Evolutionary conservation across 2,797 vertebrate species (phyloP).

Genomic region (Phaenicophaeus curvirostris): DNA sequence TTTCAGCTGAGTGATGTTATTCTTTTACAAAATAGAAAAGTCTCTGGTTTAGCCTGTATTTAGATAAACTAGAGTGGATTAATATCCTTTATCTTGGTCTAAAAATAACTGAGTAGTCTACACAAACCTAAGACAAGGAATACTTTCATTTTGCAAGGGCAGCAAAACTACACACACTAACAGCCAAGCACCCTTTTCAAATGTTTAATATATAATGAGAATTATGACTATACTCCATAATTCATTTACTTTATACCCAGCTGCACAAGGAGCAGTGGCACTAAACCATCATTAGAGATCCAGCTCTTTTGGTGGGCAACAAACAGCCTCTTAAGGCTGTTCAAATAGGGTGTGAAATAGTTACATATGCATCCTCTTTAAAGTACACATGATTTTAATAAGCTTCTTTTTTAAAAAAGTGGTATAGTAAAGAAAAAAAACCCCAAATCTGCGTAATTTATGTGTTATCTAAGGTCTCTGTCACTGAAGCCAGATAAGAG

Average conservation of each 20-base stretch:
- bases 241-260: not conserved
- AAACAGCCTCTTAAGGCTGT: not conserved
- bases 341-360: not conserved
- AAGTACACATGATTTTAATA: not conserved
- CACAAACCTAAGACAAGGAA: not conserved
- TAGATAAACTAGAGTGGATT: not conserved
- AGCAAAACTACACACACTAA: not conserved
- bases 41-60: not conserved
- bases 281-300: not conserved
- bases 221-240: not conserved
- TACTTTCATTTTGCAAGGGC: not conserved
- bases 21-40: not conserved
- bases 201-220: not conserved
- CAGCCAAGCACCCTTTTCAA: not conserved
- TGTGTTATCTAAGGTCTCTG: not conserved
- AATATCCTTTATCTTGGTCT: not conserved
- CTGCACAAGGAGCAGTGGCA: not conserved
- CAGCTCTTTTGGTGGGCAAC: not conserved
- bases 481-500: not conserved
- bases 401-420: not conserved
- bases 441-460: not conserved
- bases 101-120: not conserved
- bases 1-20: not conserved
- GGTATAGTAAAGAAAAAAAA: rapidly evolving
- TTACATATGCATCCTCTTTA: not conserved